These are phyloP conservation scores for Agrochola lota DNA, from an alignment of 2,888 invertebrate species.

Conservation along the genomic window DNA sequence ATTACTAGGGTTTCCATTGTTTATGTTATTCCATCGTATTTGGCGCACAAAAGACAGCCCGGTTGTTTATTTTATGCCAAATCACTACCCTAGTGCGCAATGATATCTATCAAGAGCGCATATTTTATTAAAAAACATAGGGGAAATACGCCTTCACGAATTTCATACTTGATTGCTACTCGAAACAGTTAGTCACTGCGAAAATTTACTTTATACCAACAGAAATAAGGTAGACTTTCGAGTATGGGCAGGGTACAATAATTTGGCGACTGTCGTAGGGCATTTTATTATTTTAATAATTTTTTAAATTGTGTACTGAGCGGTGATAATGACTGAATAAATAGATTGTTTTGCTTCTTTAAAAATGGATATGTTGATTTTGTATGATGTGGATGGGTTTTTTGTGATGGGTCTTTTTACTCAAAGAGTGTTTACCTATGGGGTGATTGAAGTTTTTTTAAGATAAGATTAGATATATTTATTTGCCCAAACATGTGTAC, in stretches of 20 bases:
- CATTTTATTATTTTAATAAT: slow-evolving; percentile 76
- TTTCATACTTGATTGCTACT: slow-evolving; percentile 53
- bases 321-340: slow-evolving; percentile 71
- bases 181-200: not conserved
- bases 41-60: slow-evolving; percentile 83
- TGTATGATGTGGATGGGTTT: slow-evolving; percentile 16
- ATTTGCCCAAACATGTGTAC: too few species aligned
- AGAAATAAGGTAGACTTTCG: not conserved
- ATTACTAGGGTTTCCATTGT: slow-evolving; percentile 80
- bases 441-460: too few species aligned
- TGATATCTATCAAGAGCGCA: slow-evolving; percentile 86
- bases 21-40: slow-evolving; percentile 88
- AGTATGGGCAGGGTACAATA: not conserved
- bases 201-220: slow-evolving; percentile 36
- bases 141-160: slow-evolving; percentile 72
- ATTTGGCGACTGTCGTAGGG: slow-evolving; percentile 38
- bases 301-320: slow-evolving; percentile 69
- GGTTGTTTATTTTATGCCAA: slow-evolving; percentile 89
- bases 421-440: not conserved
- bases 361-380: slow-evolving; percentile 66
- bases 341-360: slow-evolving; percentile 49
- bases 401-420: not conserved
- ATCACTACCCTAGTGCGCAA: slow-evolving; percentile 85
- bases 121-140: slow-evolving; percentile 88
- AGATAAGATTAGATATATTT: too few species aligned